Base-by-base conservation (phyloP, 2,888 invertebrate genomes). In the Athripsodes cinereus region DNA sequence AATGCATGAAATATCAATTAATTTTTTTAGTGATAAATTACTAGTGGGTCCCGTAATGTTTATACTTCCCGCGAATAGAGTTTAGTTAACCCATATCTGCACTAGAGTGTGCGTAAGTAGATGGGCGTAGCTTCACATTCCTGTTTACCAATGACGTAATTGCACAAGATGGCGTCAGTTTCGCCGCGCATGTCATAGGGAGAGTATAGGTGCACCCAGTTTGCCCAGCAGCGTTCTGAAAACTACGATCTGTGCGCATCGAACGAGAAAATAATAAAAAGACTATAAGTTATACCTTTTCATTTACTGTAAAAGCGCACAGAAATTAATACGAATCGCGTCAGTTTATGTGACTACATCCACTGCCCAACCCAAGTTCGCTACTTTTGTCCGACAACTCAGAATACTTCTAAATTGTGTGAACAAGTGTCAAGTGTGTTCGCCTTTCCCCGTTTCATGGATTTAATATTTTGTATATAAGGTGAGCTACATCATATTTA, bases 111-210 rank as follows among this genome's bases (percentile, higher is more conserved):
- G n/a, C n/a, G 8, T 8, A 8, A 31, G 16, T 2, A 40, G 52
- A 53, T 56, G 59, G 59, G 59, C 58, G 61, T 61, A 55, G 63
- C 59, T 47, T 57, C 63, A 57, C 68, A 70, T 69, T 66, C 66
- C 72, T 71, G 69, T 72, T 70, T 72, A 72, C 68, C 64, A 67
- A 70, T 73, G 73, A 73, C 73, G 73, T 73, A 72, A 74, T 71
- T 63, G 2, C 16, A 20, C 57, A 60, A 60, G 52, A 60, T 60
- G 60, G 60, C 60, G 60, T 35, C 57, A 48, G 57, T 49, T 57
- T 48, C 47, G 51, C 44, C 54, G 58, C 58, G 58, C 58, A 58
- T 58, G 58, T 54, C 44, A 48, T n/a, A 40, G 13, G 40, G 1
- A n/a, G 13, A 20, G 50, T 16, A 5, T 18, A 47, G 47, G 48